Evolutionary conservation across 1,140 invertebrate genomes (phyloP), one percentile per base, ranked within the genome.

Genomic region (Zaprionus ornatus): DNA sequence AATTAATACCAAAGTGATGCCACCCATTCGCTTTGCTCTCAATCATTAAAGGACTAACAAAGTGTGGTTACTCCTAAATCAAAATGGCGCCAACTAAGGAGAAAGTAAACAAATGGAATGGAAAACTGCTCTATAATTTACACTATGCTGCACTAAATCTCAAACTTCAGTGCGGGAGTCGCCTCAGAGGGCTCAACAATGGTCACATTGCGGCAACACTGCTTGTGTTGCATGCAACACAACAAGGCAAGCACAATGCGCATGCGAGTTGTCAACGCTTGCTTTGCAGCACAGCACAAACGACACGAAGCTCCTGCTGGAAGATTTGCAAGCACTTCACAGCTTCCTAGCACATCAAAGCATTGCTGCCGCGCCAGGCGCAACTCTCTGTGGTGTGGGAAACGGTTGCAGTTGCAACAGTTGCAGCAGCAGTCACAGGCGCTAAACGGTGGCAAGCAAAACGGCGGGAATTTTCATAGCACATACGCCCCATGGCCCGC

Each of bases 221-320:
- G 61, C 29, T 32, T 35, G 45, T 71, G 62, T 64, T 65, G 74
- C 69, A 72, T 71, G 67, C 61, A 72, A 48, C 52, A 42, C 52
- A 52, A 29, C 35, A 70, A 45, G 56, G 37, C 25, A 52, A 25
- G 69, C 83, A 82, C 83, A 83, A 83, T 88, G 85, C 84, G 84
- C 78, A 85, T 80, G 84, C 77, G 81, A 90, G 74, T 90, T 90
- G 84, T 90, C 84, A 90, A 78, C 73, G 80, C 84, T 77, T 70
- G 45, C n/a, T n/a, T 17, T 45, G 40, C 40, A 10, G 40, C 40
- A 45, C 60, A 72, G 69, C 68, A 19, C 64, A 76, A 65, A 65
- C 63, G 42, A 52, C 72, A 70, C 66, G 57, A 70, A 57, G 59
- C 60, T 76, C 54, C 68, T 65, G 62, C 48, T 57, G 48, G 52